Base-by-base conservation (phyloP, 2,797 vertebrate genomes). In the Protonibea diacanthus region DNA sequence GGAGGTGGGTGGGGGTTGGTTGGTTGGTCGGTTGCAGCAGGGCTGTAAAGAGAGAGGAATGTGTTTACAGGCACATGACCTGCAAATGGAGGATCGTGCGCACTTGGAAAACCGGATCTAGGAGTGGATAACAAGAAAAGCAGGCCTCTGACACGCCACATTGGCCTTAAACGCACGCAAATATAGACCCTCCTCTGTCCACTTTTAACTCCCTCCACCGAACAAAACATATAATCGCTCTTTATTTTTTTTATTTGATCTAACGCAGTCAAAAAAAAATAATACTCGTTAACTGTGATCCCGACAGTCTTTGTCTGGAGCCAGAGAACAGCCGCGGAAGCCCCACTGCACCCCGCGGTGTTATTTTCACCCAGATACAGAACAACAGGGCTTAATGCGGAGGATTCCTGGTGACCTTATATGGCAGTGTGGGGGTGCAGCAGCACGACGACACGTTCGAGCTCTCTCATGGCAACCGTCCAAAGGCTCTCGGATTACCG, bases 361-460 rank as follows among this genome's bases (percentile, higher is more conserved):
- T 82, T 76, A 61, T 88, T 84, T 84, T 89, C 91, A 84, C 88
- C 83, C 76, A 80, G 78, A 85, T 82, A 88, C 84, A 79, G 62
- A 88, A 82, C 74, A 60, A 49, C 82, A 44, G 62, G 61, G 74
- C 76, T 80, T 14, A 71, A 76, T 40, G 85, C 80, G 47, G 74
- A 84, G 68, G 78, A 82, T 86, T 92, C 91, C 91, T 74, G 27
- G 69, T 94, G 92, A 93, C 95, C 94, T 94, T 93, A 95, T 95
- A 94, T 91, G 94, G 94, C 73, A 90, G 80, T 85, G 89, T 83
- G 87, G 82, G 88, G 82, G 79, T 40, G 62, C 72, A 69, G 86
- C 42, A 14, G 12, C 76, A 61, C 42, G 14, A 13, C 76, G 57
- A 29, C 74, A 21, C 74, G 69, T 78, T 68, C 71, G 18, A 12